Conservation (phyloP, 2,888 invertebrate species). For the Antheraea yamamai region DNA sequence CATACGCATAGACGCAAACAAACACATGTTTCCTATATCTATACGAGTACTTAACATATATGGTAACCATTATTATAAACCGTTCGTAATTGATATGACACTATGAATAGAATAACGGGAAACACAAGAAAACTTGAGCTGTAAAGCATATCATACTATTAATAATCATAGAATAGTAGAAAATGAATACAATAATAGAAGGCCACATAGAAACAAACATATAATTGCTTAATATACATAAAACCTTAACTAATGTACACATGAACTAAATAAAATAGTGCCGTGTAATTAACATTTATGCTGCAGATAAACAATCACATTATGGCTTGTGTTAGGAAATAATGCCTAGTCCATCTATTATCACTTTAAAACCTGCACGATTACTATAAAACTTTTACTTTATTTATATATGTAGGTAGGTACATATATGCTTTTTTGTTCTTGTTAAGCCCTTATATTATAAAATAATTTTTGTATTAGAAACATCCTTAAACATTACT, state of each 20-base stretch:
- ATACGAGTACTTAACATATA: neutral
- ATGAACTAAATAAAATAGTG: neutral
- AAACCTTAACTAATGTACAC: neutral
- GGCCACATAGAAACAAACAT: neutral
- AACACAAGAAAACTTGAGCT: neutral
- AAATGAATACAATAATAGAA: neutral
- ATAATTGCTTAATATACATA: neutral
- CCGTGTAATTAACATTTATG: neutral
- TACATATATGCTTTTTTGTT: neutral
- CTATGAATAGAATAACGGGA: neutral
- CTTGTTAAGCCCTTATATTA: neutral
- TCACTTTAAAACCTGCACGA: neutral
- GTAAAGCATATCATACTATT: neutral
- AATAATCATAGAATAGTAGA: neutral
- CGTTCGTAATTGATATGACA: neutral
- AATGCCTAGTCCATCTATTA: neutral
- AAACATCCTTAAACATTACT: neutral
- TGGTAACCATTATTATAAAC: neutral
- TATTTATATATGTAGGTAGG: neutral
- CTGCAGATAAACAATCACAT: neutral
- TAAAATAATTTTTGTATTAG: neutral
- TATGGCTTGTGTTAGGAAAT: neutral
- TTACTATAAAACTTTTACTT: neutral
- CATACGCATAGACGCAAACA: neutral
- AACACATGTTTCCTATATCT: neutral